phyloP scores from a whole-genome alignment of 2,797 vertebrate genomes.

The Picus viridis region DNA sequence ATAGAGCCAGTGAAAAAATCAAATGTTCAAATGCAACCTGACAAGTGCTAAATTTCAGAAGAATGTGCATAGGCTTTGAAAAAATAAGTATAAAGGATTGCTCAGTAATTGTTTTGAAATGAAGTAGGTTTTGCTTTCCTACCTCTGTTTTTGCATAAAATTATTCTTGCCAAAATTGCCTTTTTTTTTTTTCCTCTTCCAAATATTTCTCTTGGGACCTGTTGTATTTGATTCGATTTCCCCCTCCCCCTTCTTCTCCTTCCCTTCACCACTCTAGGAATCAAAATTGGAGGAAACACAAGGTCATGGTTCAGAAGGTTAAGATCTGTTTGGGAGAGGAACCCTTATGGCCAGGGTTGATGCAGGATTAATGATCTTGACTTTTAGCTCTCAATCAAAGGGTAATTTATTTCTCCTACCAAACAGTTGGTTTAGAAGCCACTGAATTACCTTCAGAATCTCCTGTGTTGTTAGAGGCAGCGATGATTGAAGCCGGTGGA shows the following conservation, averaged over 20 bases:
- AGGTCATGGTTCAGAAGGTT: neutral
- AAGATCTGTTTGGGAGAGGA: neutral
- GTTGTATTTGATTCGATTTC: neutral
- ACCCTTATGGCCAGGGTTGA: neutral
- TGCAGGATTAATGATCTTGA: neutral
- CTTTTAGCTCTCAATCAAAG: slow-evolving; percentile 23
- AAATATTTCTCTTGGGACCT: neutral
- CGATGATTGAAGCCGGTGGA: neutral
- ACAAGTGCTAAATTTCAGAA: neutral
- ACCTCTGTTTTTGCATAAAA: neutral
- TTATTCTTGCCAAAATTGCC: neutral
- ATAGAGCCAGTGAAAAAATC: slow-evolving; percentile 1
- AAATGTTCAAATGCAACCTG: slow-evolving; percentile 2
- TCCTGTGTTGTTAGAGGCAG: neutral
- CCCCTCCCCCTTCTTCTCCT: too few species aligned
- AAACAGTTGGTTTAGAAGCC: neutral
- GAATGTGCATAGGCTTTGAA: neutral
- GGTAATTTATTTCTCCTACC: neutral
- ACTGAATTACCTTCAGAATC: neutral
- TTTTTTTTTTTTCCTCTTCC: neutral
- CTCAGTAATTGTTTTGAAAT: neutral
- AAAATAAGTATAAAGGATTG: neutral
- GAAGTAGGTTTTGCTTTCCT: neutral
- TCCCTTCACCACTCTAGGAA: neutral
- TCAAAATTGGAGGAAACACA: neutral